Conservation (phyloP, 2,888 invertebrate species). For the Chirona hameri region DNA sequence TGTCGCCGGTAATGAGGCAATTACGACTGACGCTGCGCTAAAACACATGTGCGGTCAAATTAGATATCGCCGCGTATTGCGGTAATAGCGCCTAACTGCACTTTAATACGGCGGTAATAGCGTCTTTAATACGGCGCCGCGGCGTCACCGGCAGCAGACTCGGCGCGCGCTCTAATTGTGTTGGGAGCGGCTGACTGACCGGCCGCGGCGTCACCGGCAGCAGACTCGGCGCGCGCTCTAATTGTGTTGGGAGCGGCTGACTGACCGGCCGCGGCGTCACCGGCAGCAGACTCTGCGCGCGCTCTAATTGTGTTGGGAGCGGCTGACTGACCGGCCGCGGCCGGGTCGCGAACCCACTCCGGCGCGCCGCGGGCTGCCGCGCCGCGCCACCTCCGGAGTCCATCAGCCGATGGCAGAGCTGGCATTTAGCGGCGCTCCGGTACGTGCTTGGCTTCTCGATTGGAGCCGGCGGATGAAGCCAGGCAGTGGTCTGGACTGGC, state of each 20-base stretch:
- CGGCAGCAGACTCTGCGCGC: no score
- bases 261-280: no score
- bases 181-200: no score
- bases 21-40: not conserved
- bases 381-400: not conserved
- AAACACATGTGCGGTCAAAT: conserved; percentile 3
- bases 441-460: not conserved
- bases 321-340: no score
- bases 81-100: not conserved
- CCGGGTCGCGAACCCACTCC: no score
- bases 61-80: not conserved
- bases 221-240: no score
- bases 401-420: not conserved
- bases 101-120: not conserved
- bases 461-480: not conserved
- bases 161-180: no score
- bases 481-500: not conserved
- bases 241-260: no score
- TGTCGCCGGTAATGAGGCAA: conserved; percentile 1
- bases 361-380: not conserved
- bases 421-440: not conserved
- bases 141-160: not conserved
- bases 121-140: no score
- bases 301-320: no score
- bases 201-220: no score